Conservation (phyloP, 2,888 invertebrate genomes). For the Bursaphelenchus okinawaensis region DNA sequence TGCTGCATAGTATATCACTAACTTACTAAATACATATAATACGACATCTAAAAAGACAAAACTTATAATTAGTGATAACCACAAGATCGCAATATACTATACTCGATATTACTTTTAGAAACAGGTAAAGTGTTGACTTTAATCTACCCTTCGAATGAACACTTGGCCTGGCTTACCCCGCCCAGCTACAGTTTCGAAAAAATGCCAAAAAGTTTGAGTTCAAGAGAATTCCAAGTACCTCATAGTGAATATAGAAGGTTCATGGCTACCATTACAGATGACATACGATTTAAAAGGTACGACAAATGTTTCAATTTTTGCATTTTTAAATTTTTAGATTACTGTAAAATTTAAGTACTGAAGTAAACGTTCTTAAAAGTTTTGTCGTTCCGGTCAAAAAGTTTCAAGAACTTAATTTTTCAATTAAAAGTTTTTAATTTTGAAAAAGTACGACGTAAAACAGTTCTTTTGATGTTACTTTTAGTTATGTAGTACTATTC, state of each 20-base stretch:
- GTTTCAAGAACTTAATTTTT: no score
- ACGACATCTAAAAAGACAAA: no score
- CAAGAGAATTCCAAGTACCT: conserved; percentile 7
- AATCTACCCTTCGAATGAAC: conserved; percentile 47
- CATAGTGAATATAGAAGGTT: conserved; percentile 19
- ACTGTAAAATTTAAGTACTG: not conserved
- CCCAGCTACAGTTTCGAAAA: conserved; percentile 48
- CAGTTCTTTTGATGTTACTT: no score
- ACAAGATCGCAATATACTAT: no score
- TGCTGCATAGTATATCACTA: no score
- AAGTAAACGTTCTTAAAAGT: not conserved
- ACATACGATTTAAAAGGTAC: conserved; percentile 33
- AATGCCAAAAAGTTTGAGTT: conserved; percentile 48
- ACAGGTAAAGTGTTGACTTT: conserved; percentile 50
- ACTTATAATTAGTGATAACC: no score
- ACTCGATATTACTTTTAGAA: conserved; percentile 9
- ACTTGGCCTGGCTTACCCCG: conserved; percentile 54
- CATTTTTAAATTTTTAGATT: not conserved
- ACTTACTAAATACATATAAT: no score
- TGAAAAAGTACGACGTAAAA: no score
- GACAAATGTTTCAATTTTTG: conserved; percentile 10
- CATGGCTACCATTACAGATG: conserved; percentile 22
- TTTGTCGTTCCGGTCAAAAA: no score
- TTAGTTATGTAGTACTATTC: conserved; percentile 44
- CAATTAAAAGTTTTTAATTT: no score